Evolutionary conservation across 2,888 invertebrate genomes (phyloP).

Genomic region (Rhimphoctona megacephalus): DNA sequence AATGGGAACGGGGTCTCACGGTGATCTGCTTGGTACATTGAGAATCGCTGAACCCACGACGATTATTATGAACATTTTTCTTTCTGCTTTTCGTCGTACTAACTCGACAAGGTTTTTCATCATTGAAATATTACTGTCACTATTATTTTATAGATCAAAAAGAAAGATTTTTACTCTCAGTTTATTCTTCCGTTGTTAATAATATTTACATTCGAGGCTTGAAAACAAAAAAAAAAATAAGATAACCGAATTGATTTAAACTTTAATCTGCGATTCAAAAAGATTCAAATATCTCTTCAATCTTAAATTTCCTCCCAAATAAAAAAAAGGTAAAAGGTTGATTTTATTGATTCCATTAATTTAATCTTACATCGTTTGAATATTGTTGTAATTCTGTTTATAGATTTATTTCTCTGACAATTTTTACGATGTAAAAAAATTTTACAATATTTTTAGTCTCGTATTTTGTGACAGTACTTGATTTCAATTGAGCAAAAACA

Average conservation of each 20-base stretch:
- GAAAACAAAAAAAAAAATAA: neutral
- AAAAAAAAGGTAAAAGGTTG: too few relatives aligned
- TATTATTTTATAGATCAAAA: neutral
- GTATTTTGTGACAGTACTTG: neutral
- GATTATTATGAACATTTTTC: conserved; percentile 9
- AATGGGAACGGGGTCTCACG: conserved; percentile 66
- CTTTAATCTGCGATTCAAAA: neutral
- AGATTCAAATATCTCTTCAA: neutral
- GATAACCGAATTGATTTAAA: neutral
- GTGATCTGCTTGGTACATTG: conserved; percentile 52
- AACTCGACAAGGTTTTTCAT: conserved; percentile 61
- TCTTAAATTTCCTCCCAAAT: neutral
- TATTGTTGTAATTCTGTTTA: too few relatives aligned
- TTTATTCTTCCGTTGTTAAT: neutral
- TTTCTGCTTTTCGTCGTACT: conserved; percentile 1
- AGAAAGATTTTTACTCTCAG: neutral
- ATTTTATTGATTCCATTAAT: too few relatives aligned
- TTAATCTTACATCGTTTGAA: too few relatives aligned
- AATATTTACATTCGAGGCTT: neutral
- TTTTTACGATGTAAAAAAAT: neutral
- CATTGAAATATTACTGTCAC: conserved; percentile 23
- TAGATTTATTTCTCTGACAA: neutral
- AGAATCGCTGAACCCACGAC: conserved; percentile 19
- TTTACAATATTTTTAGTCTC: neutral
- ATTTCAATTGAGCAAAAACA: neutral